phyloP scores from a whole-genome alignment of 1,140 invertebrate species.

The Drosophila persimilis region DNA sequence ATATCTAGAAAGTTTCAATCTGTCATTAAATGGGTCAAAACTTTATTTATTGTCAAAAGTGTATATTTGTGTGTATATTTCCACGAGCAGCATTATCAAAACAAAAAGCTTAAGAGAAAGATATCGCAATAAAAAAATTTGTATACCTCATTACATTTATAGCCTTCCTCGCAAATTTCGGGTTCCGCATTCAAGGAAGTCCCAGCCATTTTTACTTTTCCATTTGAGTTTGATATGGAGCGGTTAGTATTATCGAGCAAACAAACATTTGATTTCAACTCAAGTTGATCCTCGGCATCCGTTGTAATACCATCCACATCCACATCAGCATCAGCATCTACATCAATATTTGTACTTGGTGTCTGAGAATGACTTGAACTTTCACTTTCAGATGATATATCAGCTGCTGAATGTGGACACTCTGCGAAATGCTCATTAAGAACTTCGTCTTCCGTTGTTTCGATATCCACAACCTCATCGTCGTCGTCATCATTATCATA shows the following conservation, averaged over 20 bases:
- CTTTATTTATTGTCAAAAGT: too few species aligned
- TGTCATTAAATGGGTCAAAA: too few species aligned
- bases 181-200: constrained; percentile 5
- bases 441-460: constrained; percentile 85
- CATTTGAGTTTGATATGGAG: constrained; percentile 28
- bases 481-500: constrained; percentile 83
- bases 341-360: constrained; percentile 52
- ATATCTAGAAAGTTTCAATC: too few species aligned
- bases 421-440: background rate
- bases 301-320: constrained; percentile 61
- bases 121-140: background rate
- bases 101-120: background rate
- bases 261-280: constrained; percentile 43
- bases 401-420: constrained; percentile 2
- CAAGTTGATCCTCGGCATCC: constrained; percentile 53
- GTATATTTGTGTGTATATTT: background rate
- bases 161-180: constrained; percentile 6
- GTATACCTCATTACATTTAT: constrained; percentile 36
- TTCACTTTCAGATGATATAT: constrained; percentile 25
- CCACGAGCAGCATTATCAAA: background rate
- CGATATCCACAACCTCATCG: constrained; percentile 86
- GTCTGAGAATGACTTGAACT: constrained; percentile 32
- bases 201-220: constrained; percentile 13
- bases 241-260: constrained; percentile 34
- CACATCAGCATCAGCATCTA: constrained; percentile 56